Evolutionary conservation across 2,797 vertebrate genomes (phyloP).

Genomic region (Odontamblyopus lacepedii): DNA sequence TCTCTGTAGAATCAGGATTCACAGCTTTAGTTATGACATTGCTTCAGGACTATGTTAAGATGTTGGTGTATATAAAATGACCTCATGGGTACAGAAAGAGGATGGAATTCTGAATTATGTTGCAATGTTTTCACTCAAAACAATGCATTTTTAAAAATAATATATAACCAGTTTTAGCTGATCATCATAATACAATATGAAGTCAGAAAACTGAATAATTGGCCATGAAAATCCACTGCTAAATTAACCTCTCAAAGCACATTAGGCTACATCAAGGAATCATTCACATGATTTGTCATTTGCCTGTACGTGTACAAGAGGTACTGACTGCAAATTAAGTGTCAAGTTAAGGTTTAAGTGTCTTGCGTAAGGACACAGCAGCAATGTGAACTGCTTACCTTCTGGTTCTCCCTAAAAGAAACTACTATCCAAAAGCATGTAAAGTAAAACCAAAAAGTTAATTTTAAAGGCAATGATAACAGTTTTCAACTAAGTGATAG

Average conservation of each 20-base stretch:
- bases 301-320: not conserved
- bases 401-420: too few species aligned
- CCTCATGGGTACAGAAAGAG: not conserved
- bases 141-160: not conserved
- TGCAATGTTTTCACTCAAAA: not conserved
- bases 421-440: too few species aligned
- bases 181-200: too few species aligned
- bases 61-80: not conserved
- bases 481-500: not conserved
- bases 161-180: too few species aligned
- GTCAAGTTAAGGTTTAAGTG: not conserved
- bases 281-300: too few species aligned
- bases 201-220: too few species aligned
- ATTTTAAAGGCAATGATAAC: not conserved
- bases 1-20: slow-evolving; percentile 49
- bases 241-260: not conserved
- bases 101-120: not conserved
- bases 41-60: not conserved
- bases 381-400: not conserved
- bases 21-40: not conserved
- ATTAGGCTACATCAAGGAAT: too few species aligned
- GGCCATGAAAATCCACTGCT: not conserved
- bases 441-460: not conserved
- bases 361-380: too few species aligned
- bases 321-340: not conserved